phyloP scores from a whole-genome alignment of 2,113 vertebrate species.

The Perognathus longimembris region DNA sequence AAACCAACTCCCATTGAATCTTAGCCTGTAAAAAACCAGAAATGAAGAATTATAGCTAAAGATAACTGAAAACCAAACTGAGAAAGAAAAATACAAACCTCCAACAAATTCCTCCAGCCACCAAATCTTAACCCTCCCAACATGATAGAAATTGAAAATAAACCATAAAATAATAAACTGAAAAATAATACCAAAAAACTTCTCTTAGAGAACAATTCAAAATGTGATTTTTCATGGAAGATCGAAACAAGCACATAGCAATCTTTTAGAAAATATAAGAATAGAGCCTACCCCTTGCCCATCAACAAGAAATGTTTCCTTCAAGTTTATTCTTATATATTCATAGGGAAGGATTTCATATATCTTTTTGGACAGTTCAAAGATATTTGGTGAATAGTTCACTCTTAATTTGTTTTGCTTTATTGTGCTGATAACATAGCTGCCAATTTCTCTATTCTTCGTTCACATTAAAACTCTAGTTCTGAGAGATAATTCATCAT shows the following conservation, averaged over 20 bases:
- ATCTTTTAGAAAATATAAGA: background rate
- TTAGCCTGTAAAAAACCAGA: background rate
- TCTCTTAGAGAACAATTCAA: constrained; percentile 27
- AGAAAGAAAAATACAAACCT: constrained; percentile 17
- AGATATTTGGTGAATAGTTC: background rate
- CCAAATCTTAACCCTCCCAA: constrained; percentile 43
- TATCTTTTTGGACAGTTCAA: background rate
- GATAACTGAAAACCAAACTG: background rate
- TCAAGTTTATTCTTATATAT: background rate
- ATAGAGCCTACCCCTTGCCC: background rate
- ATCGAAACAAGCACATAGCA: background rate
- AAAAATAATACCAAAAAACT: background rate
- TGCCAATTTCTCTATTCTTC: background rate
- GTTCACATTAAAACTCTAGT: background rate
- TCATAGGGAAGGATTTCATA: background rate
- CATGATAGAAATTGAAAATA: constrained; percentile 17
- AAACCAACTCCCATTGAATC: background rate
- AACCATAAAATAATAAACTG: too few relatives aligned
- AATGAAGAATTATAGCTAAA: background rate
- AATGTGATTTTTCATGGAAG: constrained; percentile 15
- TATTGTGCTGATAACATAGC: background rate
- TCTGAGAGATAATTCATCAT: background rate
- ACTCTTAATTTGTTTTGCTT: constrained; percentile 29
- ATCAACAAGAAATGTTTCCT: constrained; percentile 4
- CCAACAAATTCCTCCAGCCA: background rate